Percentiles rank a stretch among this genome's conserved stretches.
These are phyloP conservation scores for Corvus cornix DNA, from an alignment of 2,113 vertebrate species.

Conservation along the genomic window DNA sequence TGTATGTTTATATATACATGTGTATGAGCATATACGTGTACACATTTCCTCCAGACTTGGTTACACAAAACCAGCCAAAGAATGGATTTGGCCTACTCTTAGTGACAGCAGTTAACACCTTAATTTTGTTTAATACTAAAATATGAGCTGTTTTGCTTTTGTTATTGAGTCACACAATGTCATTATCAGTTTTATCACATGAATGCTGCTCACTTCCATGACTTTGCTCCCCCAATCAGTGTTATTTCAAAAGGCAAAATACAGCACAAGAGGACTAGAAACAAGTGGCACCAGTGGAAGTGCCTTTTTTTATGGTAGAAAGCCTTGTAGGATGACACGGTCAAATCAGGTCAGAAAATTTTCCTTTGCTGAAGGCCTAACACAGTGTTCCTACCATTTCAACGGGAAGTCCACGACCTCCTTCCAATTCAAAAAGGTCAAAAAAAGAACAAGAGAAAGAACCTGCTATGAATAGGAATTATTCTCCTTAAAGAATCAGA, in stretches of 20 bases:
- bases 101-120: not conserved
- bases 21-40: rapidly evolving
- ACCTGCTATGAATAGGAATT: not conserved
- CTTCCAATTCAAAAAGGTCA: not conserved
- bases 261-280: not conserved
- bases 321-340: rapidly evolving
- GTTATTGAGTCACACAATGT: not conserved
- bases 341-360: not conserved
- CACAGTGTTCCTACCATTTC: not conserved
- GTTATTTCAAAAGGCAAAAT: not conserved
- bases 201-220: not conserved
- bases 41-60: too few relatives aligned
- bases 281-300: not conserved
- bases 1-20: too few relatives aligned
- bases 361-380: not conserved
- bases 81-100: not conserved
- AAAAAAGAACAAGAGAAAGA: not conserved
- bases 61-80: not conserved
- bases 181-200: not conserved
- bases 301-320: not conserved
- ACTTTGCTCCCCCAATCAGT: not conserved
- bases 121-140: not conserved
- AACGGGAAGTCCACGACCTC: not conserved
- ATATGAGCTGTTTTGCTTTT: not conserved
- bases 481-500: not conserved